phyloP scores from a whole-genome alignment of 2,797 vertebrate genomes.

The Adrianichthys oophorus region DNA sequence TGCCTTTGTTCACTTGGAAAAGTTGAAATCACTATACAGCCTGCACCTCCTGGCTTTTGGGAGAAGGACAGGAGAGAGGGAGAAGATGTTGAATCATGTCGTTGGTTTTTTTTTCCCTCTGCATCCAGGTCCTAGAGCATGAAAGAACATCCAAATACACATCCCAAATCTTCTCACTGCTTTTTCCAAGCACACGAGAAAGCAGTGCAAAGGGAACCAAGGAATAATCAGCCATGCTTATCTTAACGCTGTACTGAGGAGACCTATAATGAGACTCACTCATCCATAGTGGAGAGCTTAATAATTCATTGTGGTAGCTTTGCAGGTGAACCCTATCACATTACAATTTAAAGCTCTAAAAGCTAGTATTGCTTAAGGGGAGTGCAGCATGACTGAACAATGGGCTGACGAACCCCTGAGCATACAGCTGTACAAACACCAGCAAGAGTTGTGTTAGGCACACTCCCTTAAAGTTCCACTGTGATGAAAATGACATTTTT shows the following conservation, averaged over 20 bases:
- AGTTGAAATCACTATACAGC: conserved; percentile 76
- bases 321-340: conserved; percentile 80
- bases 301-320: conserved; percentile 79
- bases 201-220: conserved; percentile 63
- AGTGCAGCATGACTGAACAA: conserved; percentile 53
- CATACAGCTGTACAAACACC: conserved; percentile 35
- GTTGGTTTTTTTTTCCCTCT: conserved; percentile 68
- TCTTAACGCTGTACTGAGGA: conserved; percentile 70
- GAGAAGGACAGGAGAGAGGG: conserved; percentile 35
- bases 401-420: conserved; percentile 45
- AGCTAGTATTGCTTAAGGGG: conserved; percentile 69
- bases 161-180: conserved; percentile 72
- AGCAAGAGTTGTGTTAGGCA: conserved; percentile 18
- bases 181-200: conserved; percentile 58
- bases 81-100: conserved; percentile 52
- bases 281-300: conserved; percentile 77
- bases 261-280: conserved; percentile 77
- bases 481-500: too few relatives aligned
- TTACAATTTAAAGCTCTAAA: conserved; percentile 75
- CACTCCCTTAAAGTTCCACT: background rate
- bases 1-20: conserved; percentile 82
- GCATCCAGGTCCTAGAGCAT: conserved; percentile 70
- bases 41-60: conserved; percentile 67
- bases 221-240: conserved; percentile 78
- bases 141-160: conserved; percentile 79